phyloP scores from a whole-genome alignment of 2,888 invertebrate genomes.

The Tholera decimalis region DNA sequence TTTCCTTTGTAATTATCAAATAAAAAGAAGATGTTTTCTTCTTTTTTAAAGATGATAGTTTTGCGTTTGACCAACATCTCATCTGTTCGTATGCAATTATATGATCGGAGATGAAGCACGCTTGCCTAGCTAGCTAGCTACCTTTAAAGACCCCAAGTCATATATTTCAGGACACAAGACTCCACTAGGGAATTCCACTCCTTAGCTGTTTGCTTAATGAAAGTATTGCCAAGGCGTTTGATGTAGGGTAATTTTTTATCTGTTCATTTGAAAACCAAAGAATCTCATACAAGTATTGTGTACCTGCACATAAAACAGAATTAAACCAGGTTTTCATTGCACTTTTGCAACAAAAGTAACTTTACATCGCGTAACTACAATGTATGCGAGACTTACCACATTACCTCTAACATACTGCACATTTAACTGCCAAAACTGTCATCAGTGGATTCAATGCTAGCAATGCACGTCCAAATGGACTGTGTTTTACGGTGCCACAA shows the following conservation, averaged over 20 bases:
- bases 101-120: no score
- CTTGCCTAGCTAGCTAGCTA: no score
- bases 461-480: conserved; percentile 54
- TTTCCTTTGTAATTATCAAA: no score
- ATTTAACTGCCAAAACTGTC: conserved; percentile 52
- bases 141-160: no score
- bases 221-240: no score
- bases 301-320: conserved; percentile 5
- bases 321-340: conserved; percentile 13
- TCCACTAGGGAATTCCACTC: no score
- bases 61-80: no score
- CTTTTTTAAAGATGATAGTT: no score
- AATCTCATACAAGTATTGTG: background rate
- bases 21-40: no score
- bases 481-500: conserved; percentile 56
- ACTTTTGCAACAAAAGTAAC: background rate
- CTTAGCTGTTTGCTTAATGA: no score
- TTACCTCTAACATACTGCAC: conserved; percentile 43
- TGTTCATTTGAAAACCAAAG: background rate
- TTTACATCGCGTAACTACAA: conserved; percentile 17
- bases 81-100: no score
- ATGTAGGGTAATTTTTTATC: background rate
- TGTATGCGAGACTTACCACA: conserved; percentile 48
- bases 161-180: no score
- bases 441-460: conserved; percentile 50